These are phyloP conservation scores for Parochlus steinenii DNA, from an alignment of 2,888 invertebrate genomes.

Conservation along the genomic window DNA sequence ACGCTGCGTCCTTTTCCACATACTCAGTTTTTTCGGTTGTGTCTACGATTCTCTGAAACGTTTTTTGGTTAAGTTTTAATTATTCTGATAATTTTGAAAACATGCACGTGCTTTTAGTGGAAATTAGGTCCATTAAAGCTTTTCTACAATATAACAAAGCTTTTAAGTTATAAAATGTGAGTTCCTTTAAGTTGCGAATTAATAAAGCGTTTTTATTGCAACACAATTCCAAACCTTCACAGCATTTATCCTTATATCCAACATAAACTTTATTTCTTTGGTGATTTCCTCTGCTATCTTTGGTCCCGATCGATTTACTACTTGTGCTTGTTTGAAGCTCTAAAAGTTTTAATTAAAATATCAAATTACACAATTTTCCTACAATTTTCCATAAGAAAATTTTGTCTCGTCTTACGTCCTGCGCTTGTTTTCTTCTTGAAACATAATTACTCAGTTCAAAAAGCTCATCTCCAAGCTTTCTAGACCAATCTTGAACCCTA, in stretches of 20 bases:
- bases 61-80: neutral
- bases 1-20: neutral
- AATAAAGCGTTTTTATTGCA: neutral
- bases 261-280: conserved; percentile 31
- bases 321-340: conserved; percentile 24
- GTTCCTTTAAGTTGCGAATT: neutral
- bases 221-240: no score
- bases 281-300: conserved; percentile 31
- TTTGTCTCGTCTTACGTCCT: no score
- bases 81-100: neutral
- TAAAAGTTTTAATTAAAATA: no score
- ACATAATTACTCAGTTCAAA: no score
- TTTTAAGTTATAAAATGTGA: neutral
- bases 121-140: neutral
- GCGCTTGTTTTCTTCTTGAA: no score
- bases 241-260: conserved; percentile 30
- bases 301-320: conserved; percentile 27
- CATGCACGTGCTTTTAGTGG: neutral
- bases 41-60: conserved; percentile 12
- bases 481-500: no score
- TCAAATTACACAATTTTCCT: no score
- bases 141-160: neutral
- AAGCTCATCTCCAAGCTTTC: no score
- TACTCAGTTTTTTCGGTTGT: neutral
- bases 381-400: no score